These are phyloP conservation scores for Oplegnathus fasciatus DNA, from an alignment of 2,113 vertebrate genomes.

Conservation along the genomic window DNA sequence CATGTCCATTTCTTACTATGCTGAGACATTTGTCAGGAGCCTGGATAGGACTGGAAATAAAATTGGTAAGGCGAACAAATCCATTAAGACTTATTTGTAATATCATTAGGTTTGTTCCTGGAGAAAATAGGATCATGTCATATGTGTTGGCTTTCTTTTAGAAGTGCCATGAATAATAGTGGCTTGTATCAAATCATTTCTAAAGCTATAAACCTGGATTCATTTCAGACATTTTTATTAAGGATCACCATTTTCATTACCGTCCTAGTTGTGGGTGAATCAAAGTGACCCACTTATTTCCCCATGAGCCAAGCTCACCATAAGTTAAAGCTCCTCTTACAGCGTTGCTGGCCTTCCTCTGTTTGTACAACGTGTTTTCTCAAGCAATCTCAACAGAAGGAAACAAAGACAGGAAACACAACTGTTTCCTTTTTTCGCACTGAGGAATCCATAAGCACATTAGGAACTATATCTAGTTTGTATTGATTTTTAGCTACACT, in stretches of 20 bases:
- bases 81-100: conserved; percentile 70
- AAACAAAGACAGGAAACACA: conserved; percentile 69
- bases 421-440: conserved; percentile 58
- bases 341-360: conserved; percentile 24
- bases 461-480: conserved; percentile 70
- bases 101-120: conserved; percentile 60
- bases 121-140: conserved; percentile 46
- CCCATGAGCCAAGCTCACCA: conserved; percentile 8
- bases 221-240: conserved; percentile 7
- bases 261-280: conserved; percentile 4
- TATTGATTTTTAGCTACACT: conserved; percentile 73
- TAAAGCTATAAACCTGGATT: conserved; percentile 14
- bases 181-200: conserved; percentile 22
- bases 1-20: conserved; percentile 44
- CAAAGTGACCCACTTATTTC: conserved; percentile 46
- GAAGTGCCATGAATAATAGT: conserved; percentile 47
- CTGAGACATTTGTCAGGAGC: conserved; percentile 66
- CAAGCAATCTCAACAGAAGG: conserved; percentile 45
- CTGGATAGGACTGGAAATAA: conserved; percentile 53
- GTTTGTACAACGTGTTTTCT: conserved; percentile 52
- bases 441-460: conserved; percentile 58
- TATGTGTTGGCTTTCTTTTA: conserved; percentile 49
- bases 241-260: not conserved
- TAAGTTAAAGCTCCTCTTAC: conserved; percentile 44
- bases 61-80: conserved; percentile 66